Evolutionary conservation across 1,140 invertebrate species (phyloP).

Genomic region (Solen grandis): DNA sequence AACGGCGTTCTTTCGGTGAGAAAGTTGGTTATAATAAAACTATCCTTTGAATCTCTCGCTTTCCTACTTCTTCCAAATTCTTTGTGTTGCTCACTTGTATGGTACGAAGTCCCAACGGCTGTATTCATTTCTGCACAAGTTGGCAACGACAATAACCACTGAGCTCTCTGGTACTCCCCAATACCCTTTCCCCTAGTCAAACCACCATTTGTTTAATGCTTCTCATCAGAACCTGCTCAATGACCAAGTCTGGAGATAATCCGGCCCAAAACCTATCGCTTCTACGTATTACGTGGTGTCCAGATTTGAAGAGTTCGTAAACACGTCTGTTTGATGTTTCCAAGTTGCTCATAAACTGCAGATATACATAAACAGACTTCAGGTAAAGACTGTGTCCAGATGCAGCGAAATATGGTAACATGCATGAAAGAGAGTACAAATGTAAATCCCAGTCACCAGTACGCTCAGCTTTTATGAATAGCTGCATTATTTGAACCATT

Average conservation of each 20-base stretch:
- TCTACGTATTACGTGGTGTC: constrained; percentile 51
- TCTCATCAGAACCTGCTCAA: constrained; percentile 68
- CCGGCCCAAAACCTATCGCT: constrained; percentile 80
- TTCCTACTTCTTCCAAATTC: neutral
- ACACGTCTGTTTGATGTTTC: constrained; percentile 19
- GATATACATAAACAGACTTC: constrained; percentile 44
- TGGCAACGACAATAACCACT: constrained; percentile 29
- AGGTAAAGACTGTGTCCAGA: constrained; percentile 52
- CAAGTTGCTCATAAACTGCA: constrained; percentile 40
- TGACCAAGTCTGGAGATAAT: constrained; percentile 74
- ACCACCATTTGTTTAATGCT: constrained; percentile 47
- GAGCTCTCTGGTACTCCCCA: constrained; percentile 7
- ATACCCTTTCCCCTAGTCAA: constrained; percentile 49
- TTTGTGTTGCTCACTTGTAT: constrained; percentile 30
- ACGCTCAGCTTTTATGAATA: constrained; percentile 66
- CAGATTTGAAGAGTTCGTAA: constrained; percentile 8
- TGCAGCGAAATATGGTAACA: constrained; percentile 80
- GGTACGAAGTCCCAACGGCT: constrained; percentile 21
- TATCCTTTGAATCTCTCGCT: constrained; percentile 3
- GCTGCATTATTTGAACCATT: constrained; percentile 62
- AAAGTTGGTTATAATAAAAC: neutral
- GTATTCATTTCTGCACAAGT: constrained; percentile 20
- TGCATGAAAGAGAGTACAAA: constrained; percentile 65
- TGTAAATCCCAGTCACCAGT: constrained; percentile 66
- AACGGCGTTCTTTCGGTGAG: constrained; percentile 17